Evolutionary conservation across 1,140 invertebrate genomes (phyloP).

Genomic region (Eupeodes corollae): DNA sequence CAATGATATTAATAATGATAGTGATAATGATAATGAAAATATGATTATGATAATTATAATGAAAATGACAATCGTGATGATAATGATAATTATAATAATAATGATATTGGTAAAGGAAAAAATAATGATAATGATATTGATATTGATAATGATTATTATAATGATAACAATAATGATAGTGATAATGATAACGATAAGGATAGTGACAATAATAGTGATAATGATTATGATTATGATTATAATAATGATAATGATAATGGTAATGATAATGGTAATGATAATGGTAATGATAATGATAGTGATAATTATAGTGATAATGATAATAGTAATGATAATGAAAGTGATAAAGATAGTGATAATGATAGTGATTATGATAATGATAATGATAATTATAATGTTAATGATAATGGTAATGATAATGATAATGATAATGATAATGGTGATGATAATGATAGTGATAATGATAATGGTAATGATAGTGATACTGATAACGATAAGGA

Average conservation of each 20-base stretch:
- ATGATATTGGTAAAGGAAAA: not conserved
- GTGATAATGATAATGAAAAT: not conserved
- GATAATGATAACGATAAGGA: not conserved
- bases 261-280: too few species aligned
- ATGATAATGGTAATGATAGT: too few species aligned
- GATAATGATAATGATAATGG: constrained; percentile 1
- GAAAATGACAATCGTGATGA: not conserved
- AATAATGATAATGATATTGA: not conserved
- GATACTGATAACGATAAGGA: too few species aligned
- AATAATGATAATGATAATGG: constrained; percentile 1
- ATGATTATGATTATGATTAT: too few species aligned
- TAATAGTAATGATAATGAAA: too few species aligned
- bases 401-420: constrained; percentile 1
- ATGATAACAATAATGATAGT: not conserved
- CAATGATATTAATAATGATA: not conserved
- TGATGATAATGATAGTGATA: too few species aligned
- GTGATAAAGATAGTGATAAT: too few species aligned
- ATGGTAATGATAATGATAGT: not conserved
- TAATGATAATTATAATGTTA: too few species aligned
- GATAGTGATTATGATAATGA: too few species aligned
- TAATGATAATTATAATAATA: not conserved
- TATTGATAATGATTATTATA: constrained; percentile 1
- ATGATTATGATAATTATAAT: not conserved
- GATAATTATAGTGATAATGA: too few species aligned
- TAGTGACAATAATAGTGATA: too few species aligned